A percentile compares a stretch with the other conserved stretches of the same genome.
Evolutionary conservation across 2,888 invertebrate genomes (phyloP).

Genomic region (Ceriagrion tenellum): DNA sequence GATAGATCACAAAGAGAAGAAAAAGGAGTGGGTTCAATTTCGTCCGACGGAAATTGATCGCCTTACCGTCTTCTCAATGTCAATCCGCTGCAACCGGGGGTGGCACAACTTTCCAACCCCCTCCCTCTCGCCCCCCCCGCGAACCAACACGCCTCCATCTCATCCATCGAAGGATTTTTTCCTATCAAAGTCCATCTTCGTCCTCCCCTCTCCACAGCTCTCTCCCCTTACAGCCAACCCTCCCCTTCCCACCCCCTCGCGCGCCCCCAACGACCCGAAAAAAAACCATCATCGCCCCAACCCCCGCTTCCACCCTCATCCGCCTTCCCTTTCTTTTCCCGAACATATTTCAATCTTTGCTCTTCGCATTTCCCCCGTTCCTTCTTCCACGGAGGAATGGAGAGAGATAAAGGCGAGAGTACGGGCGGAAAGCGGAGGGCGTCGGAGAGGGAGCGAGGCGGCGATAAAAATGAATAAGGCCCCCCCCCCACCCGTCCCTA

Average conservation of each 20-base stretch:
- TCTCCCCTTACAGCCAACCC: no score
- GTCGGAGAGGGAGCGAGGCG: neutral
- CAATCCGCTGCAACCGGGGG: neutral
- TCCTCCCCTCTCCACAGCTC: neutral
- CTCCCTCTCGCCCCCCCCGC: no score
- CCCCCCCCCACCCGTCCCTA: no score
- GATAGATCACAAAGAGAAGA: neutral
- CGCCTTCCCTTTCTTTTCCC: conserved; percentile 51
- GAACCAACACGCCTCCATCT: neutral
- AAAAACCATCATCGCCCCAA: neutral
- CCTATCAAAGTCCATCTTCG: conserved; percentile 26
- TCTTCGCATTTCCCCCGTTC: conserved; percentile 40
- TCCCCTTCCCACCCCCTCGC: no score
- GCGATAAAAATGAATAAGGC: conserved; percentile 24
- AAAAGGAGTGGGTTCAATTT: neutral
- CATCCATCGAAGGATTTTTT: conserved; percentile 24
- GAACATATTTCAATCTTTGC: conserved; percentile 65
- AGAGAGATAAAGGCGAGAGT: conserved; percentile 17
- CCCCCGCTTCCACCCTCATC: neutral
- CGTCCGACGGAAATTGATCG: conserved; percentile 5
- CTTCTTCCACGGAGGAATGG: conserved; percentile 38
- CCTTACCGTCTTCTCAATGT: neutral
- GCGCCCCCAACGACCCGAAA: neutral
- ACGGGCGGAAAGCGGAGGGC: neutral
- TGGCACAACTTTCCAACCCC: neutral